phyloP scores from a whole-genome alignment of 2,113 vertebrate species.

The Raja brachyura region DNA sequence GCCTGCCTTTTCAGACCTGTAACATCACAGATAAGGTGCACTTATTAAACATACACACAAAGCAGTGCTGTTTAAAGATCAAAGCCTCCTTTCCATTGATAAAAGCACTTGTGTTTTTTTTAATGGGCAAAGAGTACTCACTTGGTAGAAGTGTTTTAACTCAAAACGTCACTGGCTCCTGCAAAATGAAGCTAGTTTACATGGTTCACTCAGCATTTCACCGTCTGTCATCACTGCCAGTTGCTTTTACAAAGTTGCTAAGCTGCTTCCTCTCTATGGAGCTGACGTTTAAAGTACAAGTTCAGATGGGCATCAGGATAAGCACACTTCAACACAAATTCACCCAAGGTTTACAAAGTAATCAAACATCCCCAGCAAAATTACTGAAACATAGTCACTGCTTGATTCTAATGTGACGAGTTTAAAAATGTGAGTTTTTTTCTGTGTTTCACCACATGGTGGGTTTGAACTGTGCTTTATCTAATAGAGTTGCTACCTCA shows the following conservation, averaged over 20 bases:
- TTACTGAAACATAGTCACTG: not conserved
- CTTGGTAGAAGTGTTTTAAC: not conserved
- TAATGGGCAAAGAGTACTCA: not conserved
- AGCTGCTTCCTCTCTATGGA: not conserved
- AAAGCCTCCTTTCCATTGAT: constrained; percentile 16
- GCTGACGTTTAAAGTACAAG: not conserved
- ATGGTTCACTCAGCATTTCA: not conserved
- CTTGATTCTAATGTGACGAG: not conserved
- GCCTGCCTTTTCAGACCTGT: constrained; percentile 9
- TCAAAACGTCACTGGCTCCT: not conserved
- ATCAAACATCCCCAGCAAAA: not conserved
- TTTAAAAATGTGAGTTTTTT: not conserved
- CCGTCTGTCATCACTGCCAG: not conserved
- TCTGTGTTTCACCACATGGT: not conserved
- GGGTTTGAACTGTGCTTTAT: not conserved
- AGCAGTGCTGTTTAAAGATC: not conserved
- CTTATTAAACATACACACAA: constrained; percentile 3
- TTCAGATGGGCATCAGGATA: not conserved
- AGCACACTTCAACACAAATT: not conserved
- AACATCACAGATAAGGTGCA: not conserved
- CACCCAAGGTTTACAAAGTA: not conserved
- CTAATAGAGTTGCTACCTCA: not conserved
- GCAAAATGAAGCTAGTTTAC: not conserved
- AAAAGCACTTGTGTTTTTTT: constrained; percentile 14
- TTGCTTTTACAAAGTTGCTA: not conserved